phyloP scores from a whole-genome alignment of 2,113 vertebrate species.

The Gymnorhina tibicen region DNA sequence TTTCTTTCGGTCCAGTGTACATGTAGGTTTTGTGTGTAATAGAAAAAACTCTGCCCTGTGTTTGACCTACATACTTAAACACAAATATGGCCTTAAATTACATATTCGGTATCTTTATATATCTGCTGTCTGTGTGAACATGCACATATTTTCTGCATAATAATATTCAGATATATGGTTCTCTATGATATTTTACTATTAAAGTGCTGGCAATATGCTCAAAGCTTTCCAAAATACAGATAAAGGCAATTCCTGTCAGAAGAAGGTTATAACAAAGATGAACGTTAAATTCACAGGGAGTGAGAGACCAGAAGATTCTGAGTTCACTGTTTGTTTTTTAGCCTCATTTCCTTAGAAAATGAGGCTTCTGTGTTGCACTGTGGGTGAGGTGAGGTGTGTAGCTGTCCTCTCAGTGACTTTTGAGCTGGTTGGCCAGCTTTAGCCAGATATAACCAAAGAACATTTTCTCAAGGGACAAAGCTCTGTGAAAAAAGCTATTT shows the following conservation, averaged over 20 bases:
- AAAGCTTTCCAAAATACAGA: slow-evolving; percentile 53
- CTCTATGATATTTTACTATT: slow-evolving; percentile 43
- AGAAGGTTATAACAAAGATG: slow-evolving; percentile 20
- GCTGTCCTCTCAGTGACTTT: neutral
- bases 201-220: slow-evolving; percentile 50
- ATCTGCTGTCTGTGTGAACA: slow-evolving; percentile 52
- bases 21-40: neutral
- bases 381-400: neutral
- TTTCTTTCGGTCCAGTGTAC: neutral
- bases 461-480: neutral
- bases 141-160: slow-evolving; percentile 55
- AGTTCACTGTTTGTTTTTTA: neutral
- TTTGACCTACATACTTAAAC: slow-evolving; percentile 49
- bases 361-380: neutral
- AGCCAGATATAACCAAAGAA: neutral
- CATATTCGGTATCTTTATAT: slow-evolving; percentile 49
- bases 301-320: neutral
- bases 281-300: neutral
- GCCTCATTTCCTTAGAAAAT: slow-evolving; percentile 4
- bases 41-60: slow-evolving; percentile 40
- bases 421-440: neutral
- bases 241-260: slow-evolving; percentile 52
- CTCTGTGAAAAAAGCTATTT: neutral
- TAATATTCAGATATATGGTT: slow-evolving; percentile 48
- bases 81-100: slow-evolving; percentile 22